These are phyloP conservation scores for Stegastes partitus DNA, from an alignment of 2,113 vertebrate species.

Conservation along the genomic window DNA sequence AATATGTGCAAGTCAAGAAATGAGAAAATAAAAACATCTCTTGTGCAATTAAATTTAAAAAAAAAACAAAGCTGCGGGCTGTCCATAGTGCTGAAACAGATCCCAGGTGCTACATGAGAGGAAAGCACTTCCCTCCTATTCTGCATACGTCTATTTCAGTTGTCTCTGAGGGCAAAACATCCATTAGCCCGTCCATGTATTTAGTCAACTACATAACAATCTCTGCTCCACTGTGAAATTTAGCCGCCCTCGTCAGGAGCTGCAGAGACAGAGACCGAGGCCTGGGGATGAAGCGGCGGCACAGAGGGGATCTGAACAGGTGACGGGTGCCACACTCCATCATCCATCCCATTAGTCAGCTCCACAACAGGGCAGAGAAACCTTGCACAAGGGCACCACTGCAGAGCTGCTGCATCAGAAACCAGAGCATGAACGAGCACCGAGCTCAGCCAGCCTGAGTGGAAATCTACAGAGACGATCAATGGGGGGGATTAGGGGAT, in stretches of 20 bases:
- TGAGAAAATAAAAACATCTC: too few relatives aligned
- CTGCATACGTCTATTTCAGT: background rate
- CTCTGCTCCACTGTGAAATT: constrained; percentile 2
- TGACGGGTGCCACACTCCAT: constrained; percentile 36
- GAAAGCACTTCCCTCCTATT: background rate
- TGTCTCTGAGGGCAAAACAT: background rate
- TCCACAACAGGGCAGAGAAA: background rate
- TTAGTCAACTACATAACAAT: constrained; percentile 21
- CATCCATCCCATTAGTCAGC: constrained; percentile 33
- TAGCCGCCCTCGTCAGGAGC: background rate
- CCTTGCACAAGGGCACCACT: constrained; percentile 22
- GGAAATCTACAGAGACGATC: background rate
- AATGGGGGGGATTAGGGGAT: constrained; percentile 10
- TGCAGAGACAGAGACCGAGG: constrained; percentile 8
- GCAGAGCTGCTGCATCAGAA: constrained; percentile 13
- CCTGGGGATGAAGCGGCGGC: background rate
- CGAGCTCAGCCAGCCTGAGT: too few relatives aligned
- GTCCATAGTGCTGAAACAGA: constrained; percentile 19
- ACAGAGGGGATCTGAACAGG: constrained; percentile 15
- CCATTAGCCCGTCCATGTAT: background rate
- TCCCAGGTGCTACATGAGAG: background rate
- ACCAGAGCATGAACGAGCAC: background rate
- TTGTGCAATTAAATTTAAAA: too few relatives aligned
- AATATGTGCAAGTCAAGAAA: too few relatives aligned
- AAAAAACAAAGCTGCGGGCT: constrained; percentile 10